These are phyloP conservation scores for Hyperoplus immaculatus DNA, from an alignment of 2,797 vertebrate species.

Conservation along the genomic window DNA sequence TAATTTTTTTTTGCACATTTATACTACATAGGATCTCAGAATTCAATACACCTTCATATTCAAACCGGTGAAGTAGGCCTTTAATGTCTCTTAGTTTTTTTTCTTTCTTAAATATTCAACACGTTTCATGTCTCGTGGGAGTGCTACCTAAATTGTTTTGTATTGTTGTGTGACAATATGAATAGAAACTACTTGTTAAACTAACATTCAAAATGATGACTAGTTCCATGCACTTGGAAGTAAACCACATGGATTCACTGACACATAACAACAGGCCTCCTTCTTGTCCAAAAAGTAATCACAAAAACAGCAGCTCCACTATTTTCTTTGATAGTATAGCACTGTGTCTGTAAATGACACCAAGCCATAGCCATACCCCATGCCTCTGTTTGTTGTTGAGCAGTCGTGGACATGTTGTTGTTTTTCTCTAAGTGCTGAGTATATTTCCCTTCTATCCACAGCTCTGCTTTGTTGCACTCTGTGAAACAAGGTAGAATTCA, in stretches of 20 bases:
- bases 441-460: constrained; percentile 75
- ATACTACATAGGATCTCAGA: no score
- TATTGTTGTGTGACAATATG: no score
- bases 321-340: constrained; percentile 26
- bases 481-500: constrained; percentile 83
- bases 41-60: no score
- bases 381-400: constrained; percentile 57
- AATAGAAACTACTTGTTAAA: no score
- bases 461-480: constrained; percentile 79
- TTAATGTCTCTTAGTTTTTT: no score
- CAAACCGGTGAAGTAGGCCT: no score
- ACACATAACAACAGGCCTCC: constrained; percentile 3
- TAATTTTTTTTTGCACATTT: no score
- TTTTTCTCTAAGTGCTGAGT: constrained; percentile 67
- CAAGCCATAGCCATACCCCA: constrained; percentile 7
- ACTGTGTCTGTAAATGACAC: constrained; percentile 44
- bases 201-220: neutral
- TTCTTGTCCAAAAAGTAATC: constrained; percentile 10
- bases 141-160: no score
- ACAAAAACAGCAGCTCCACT: constrained; percentile 19
- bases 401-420: constrained; percentile 28
- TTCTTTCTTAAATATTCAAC: no score
- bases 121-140: no score
- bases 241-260: neutral
- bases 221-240: neutral